phyloP scores from a whole-genome alignment of 1,140 invertebrate genomes.

The Trinorchestia longiramus region DNA sequence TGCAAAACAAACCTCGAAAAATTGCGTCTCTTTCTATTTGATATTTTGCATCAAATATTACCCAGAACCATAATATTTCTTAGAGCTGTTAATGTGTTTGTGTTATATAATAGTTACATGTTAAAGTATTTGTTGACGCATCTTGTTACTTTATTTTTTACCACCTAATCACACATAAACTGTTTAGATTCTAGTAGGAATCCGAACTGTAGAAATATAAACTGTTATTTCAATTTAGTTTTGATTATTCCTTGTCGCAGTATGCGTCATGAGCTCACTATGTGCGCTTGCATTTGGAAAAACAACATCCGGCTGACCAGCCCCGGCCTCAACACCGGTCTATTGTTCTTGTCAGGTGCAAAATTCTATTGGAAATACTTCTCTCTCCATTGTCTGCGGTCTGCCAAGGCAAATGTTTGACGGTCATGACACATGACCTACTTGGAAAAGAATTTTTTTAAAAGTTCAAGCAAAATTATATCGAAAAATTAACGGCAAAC shows the following conservation, averaged over 20 bases:
- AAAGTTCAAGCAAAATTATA: background rate
- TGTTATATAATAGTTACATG: background rate
- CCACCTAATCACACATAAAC: background rate
- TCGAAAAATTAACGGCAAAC: background rate
- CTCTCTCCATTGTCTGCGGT: background rate
- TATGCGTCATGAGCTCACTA: background rate
- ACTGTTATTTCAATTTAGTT: background rate
- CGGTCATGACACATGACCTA: slow-evolving; percentile 6
- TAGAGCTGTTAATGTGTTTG: background rate
- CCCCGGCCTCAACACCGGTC: background rate
- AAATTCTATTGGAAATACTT: background rate
- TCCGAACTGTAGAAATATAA: background rate
- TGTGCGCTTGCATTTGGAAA: background rate
- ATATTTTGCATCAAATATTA: too few species aligned
- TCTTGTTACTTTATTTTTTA: background rate
- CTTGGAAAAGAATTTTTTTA: background rate
- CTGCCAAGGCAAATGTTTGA: background rate
- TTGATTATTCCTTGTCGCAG: background rate
- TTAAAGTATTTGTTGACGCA: background rate
- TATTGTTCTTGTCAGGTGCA: background rate
- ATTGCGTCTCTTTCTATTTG: too few species aligned
- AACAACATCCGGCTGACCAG: background rate
- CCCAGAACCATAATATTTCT: background rate
- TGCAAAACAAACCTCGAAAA: too few species aligned
- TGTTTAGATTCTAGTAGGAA: background rate